Base-by-base conservation (phyloP, 1,140 invertebrate species). In the Solen grandis region DNA sequence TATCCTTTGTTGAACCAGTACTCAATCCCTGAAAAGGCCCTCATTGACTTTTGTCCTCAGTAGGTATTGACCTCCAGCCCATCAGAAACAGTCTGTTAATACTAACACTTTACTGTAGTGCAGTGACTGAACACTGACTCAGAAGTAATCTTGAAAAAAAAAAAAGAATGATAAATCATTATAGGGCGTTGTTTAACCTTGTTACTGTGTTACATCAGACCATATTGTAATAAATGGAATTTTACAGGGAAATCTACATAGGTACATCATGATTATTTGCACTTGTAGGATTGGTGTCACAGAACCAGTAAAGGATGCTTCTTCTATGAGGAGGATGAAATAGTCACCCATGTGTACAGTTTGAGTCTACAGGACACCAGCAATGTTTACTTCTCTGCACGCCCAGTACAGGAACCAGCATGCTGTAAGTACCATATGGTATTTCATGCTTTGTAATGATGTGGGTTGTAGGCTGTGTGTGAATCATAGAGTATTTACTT, bases 311-410 rank as follows among this genome's bases (percentile, higher is more conserved):
- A 89, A 63, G 90, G 91, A 16, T 87, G 87, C 68, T 91, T 92
- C 74, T 90, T 88, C 75, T 57, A 91, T 62, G 90, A 91, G 63
- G 90, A 90, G n/a, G 85, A 88, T 35, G 84, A 81, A 25, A 85
- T 90, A 52, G 76, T 88, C 19, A 88, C 82, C 35, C 89, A 92
- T 75, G 82, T 86, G 35, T 92, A 88, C 74, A 83, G 60, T 13
- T 80, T 92, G n/a, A 86, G 68, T 5, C 63, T 92, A 10, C 62
- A 73, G 10, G 82, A 89, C 35, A 87, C 86, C 33, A 86, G 83
- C 35, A 82, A 82, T 60, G 85, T 91, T 10, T 92, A 88, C 85
- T 76, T 91, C 14, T 90, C 89, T 10, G 87, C 91, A 8, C 77
- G 89, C 55, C 91, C 90, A 13, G 46, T 84, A 4, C 80, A 76